Percentiles rank a stretch among this genome's conserved stretches.
Conservation (phyloP, 1,140 invertebrate species). For the Oppia nitens region DNA sequence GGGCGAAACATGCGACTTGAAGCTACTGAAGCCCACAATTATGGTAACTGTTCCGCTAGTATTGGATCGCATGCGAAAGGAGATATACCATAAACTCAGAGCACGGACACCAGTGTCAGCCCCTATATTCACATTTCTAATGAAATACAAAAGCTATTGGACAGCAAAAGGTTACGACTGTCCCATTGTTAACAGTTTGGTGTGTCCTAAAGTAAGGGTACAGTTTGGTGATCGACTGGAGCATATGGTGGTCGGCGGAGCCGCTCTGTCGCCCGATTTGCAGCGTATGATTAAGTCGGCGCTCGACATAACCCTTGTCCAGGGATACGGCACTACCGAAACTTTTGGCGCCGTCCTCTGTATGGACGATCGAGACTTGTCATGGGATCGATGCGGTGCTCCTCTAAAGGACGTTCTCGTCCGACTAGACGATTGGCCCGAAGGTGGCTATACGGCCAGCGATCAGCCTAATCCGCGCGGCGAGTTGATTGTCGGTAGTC, state of each 20-base stretch:
- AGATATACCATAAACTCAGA: conserved; percentile 7
- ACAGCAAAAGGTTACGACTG: conserved; percentile 11
- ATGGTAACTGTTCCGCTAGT: conserved; percentile 71
- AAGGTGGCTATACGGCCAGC: conserved; percentile 42
- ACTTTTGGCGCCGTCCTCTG: conserved; percentile 82
- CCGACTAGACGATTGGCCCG: conserved; percentile 78
- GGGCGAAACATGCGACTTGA: conserved; percentile 8
- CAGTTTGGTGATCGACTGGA: conserved; percentile 66
- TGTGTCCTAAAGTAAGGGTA: conserved; percentile 59
- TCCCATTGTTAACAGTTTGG: conserved; percentile 19
- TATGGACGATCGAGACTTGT: conserved; percentile 45
- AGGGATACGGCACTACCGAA: conserved; percentile 94
- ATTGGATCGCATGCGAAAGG: conserved; percentile 22
- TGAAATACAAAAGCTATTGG: conserved; percentile 20
- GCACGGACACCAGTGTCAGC: conserved; percentile 9
- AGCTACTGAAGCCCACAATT: conserved; percentile 60
- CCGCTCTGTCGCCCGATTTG: conserved; percentile 85
- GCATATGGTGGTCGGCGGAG: conserved; percentile 75
- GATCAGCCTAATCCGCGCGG: conserved; percentile 31
- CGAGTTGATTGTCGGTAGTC: conserved; percentile 36
- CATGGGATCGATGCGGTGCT: conserved; percentile 50
- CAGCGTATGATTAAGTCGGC: conserved; percentile 86
- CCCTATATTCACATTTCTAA: conserved; percentile 4
- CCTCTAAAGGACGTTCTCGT: conserved; percentile 73
- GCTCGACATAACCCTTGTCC: conserved; percentile 70